Percentiles rank a stretch among this genome's conserved stretches.
phyloP scores from a whole-genome alignment of 2,113 vertebrate genomes.

The Nothoprocta perdicaria region DNA sequence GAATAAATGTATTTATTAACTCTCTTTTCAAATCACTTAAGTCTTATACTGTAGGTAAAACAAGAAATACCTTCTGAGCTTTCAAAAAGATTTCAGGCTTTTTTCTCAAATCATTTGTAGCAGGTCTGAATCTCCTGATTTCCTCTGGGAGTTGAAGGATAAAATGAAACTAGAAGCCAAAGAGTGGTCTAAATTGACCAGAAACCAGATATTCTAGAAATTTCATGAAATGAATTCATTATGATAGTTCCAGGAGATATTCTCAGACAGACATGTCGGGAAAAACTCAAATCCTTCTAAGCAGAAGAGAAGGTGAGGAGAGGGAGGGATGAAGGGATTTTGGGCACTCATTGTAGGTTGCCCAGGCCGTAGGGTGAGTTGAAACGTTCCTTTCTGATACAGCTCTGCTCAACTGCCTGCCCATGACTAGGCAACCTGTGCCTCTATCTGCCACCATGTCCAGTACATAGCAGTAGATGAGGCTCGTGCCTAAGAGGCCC shows the following conservation, averaged over 20 bases:
- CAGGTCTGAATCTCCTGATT: neutral
- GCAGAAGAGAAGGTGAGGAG: neutral
- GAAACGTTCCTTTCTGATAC: neutral
- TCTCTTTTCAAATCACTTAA: neutral
- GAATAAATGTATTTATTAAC: neutral
- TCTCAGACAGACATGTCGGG: neutral
- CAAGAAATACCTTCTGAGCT: neutral
- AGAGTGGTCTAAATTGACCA: neutral
- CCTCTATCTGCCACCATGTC: neutral
- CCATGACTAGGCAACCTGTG: accelerated
- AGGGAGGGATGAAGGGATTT: neutral
- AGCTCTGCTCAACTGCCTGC: neutral
- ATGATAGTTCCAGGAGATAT: neutral
- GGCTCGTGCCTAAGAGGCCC: neutral
- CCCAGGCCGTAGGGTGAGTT: neutral
- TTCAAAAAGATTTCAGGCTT: neutral
- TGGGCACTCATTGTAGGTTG: neutral
- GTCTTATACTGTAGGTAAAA: neutral
- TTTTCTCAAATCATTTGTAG: neutral
- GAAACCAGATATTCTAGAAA: neutral
- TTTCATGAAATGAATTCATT: neutral
- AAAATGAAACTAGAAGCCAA: neutral
- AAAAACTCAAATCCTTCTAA: neutral
- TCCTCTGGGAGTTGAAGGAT: neutral
- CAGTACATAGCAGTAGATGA: accelerated